These are phyloP conservation scores for Phrixothrix hirtus DNA, from an alignment of 2,888 invertebrate genomes.

Conservation along the genomic window DNA sequence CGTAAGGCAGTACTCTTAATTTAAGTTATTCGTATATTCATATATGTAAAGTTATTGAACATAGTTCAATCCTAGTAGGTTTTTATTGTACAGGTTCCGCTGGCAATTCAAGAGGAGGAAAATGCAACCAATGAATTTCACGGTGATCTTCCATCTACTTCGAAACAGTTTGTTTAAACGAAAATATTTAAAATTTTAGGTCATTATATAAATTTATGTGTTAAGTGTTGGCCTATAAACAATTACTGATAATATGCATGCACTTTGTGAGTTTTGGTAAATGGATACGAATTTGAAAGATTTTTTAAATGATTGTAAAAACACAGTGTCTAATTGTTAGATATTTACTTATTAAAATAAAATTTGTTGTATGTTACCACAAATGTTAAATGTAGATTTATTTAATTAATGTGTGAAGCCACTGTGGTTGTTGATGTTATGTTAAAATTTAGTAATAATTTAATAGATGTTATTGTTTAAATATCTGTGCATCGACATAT, in stretches of 20 bases:
- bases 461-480: too few relatives aligned
- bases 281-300: neutral
- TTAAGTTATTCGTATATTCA: too few relatives aligned
- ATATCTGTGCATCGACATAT: too few relatives aligned
- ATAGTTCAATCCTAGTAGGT: constrained; percentile 8
- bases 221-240: constrained; percentile 15
- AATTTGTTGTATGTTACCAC: constrained; percentile 17
- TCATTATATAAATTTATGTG: neutral
- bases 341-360: constrained; percentile 11
- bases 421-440: too few relatives aligned
- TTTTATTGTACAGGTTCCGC: constrained; percentile 47
- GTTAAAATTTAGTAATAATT: too few relatives aligned
- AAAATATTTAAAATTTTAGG: neutral
- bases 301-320: constrained; percentile 6
- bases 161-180: constrained; percentile 51
- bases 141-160: constrained; percentile 55
- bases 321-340: constrained; percentile 7
- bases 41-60: neutral
- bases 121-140: constrained; percentile 50
- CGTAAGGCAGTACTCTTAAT: too few relatives aligned
- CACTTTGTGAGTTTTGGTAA: too few relatives aligned
- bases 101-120: constrained; percentile 54
- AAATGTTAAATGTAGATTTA: constrained; percentile 1
- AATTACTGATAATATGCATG: neutral
- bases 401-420: too few relatives aligned